These are phyloP conservation scores for Neodiprion lecontei DNA, from an alignment of 1,140 invertebrate species.

Conservation along the genomic window DNA sequence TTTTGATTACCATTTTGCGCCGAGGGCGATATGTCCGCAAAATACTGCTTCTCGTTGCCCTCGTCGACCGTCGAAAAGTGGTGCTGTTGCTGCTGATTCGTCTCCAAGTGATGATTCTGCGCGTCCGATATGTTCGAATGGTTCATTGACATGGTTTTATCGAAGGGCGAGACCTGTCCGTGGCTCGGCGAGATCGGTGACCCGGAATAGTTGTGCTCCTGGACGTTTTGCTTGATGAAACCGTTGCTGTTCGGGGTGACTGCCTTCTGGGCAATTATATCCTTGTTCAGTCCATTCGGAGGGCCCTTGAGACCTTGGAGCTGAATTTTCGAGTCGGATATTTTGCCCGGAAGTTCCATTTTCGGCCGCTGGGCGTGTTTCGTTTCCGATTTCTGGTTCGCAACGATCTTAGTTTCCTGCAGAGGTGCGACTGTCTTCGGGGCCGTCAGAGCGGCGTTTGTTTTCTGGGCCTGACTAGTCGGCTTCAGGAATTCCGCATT, in stretches of 20 bases:
- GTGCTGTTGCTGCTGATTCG: conserved; percentile 25
- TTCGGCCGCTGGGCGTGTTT: conserved; percentile 45
- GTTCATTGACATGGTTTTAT: conserved; percentile 45
- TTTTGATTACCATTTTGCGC: too few species aligned
- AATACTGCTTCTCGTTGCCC: neutral
- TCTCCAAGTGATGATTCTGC: conserved; percentile 22
- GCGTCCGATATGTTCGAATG: conserved; percentile 36
- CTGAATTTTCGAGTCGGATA: conserved; percentile 45
- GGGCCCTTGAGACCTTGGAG: conserved; percentile 39
- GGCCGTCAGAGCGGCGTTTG: conserved; percentile 27
- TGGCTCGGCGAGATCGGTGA: conserved; percentile 11
- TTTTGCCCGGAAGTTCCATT: conserved; percentile 49
- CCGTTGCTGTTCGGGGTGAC: conserved; percentile 42
- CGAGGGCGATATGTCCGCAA: too few species aligned
- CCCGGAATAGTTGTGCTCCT: conserved; percentile 20
- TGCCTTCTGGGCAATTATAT: conserved; percentile 41
- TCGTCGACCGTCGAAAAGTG: neutral
- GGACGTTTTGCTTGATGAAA: conserved; percentile 36
- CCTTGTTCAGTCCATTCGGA: conserved; percentile 45
- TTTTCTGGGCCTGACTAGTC: conserved; percentile 19
- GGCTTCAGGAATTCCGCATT: conserved; percentile 47
- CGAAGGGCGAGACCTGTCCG: conserved; percentile 30
- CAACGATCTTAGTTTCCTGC: conserved; percentile 37
- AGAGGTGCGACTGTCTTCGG: conserved; percentile 32
- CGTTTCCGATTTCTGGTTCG: conserved; percentile 33